Conservation (phyloP, 2,113 vertebrate genomes). For the Tragelaphus imberbis region DNA sequence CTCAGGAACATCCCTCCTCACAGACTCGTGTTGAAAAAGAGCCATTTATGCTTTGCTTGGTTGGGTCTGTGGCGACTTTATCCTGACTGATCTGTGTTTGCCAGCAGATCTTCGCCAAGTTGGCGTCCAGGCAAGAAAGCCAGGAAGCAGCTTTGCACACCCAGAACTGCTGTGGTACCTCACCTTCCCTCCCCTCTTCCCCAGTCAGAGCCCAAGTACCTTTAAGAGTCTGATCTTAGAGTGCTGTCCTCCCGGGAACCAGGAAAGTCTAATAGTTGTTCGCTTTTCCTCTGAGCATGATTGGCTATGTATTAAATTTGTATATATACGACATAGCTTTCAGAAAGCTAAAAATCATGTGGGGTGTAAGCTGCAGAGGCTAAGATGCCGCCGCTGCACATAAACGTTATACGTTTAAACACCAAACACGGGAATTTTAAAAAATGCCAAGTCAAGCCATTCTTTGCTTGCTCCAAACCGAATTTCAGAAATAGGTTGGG, state of each 20-base stretch:
- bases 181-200: neutral
- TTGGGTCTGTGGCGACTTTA: neutral
- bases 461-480: neutral
- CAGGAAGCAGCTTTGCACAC: neutral
- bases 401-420: neutral
- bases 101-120: neutral
- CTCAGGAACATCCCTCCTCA: neutral
- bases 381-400: rapidly evolving
- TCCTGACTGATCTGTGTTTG: neutral
- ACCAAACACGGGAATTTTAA: neutral
- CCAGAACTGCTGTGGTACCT: neutral
- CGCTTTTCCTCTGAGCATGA: neutral
- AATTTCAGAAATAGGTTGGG: neutral
- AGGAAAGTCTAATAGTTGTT: neutral
- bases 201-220: neutral
- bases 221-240: no score
- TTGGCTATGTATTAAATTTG: no score
- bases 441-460: neutral
- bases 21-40: neutral
- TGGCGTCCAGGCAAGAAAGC: neutral
- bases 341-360: neutral
- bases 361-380: neutral
- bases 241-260: neutral
- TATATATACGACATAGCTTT: neutral
- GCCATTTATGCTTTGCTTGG: neutral